Conservation (phyloP, 1,140 invertebrate genomes). For the Eulimnadia texana region DNA sequence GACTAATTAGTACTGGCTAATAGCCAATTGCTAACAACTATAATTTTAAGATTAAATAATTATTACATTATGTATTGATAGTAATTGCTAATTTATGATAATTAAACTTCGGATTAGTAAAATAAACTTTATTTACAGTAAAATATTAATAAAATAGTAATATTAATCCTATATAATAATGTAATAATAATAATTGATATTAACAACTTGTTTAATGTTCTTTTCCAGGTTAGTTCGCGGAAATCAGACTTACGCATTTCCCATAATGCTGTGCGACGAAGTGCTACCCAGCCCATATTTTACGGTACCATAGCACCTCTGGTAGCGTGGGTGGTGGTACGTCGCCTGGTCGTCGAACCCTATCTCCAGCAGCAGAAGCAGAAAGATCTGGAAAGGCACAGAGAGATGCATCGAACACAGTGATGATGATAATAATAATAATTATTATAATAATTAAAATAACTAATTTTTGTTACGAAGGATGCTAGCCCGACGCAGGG, state of each 20-base stretch:
- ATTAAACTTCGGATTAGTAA: too few relatives aligned
- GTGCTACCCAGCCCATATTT: constrained; percentile 76
- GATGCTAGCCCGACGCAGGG: constrained; percentile 57
- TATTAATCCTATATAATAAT: too few relatives aligned
- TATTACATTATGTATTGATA: too few relatives aligned
- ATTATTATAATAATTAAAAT: constrained; percentile 10
- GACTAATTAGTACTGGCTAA: too few relatives aligned
- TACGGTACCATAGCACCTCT: constrained; percentile 81
- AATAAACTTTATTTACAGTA: too few relatives aligned
- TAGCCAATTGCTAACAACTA: too few relatives aligned
- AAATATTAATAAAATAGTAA: too few relatives aligned
- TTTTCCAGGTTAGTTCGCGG: constrained; percentile 58
- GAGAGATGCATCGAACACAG: constrained; percentile 53
- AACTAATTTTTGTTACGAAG: constrained; percentile 27
- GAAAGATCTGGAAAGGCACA: constrained; percentile 55
- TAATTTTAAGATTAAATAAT: too few relatives aligned
- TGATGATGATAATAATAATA: constrained; percentile 20
- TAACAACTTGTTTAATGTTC: too few relatives aligned
- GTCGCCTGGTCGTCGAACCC: constrained; percentile 75
- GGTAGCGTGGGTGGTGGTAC: constrained; percentile 59
- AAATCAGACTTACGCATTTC: constrained; percentile 74
- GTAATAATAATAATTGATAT: too few relatives aligned
- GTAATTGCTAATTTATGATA: too few relatives aligned
- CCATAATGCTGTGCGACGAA: constrained; percentile 80
- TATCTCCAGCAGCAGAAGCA: constrained; percentile 59